Conservation (phyloP, 2,113 vertebrate species). For the Illadopsis cleaveri region DNA sequence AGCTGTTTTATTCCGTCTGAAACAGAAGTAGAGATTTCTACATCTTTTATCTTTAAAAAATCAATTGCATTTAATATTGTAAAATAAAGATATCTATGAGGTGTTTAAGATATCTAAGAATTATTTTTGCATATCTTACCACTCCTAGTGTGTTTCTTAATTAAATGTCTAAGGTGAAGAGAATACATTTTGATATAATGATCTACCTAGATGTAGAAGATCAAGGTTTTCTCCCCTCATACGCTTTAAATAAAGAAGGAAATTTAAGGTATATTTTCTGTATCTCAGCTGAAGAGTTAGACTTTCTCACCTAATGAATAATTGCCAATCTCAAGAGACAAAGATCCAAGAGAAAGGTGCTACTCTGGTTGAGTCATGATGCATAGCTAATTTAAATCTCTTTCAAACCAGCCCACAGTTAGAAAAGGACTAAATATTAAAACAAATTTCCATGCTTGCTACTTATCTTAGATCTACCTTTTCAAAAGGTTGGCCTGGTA, state of each 20-base stretch:
- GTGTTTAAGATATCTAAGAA: neutral
- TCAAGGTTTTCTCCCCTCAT: neutral
- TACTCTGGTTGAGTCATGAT: neutral
- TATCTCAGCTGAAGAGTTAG: neutral
- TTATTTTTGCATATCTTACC: neutral
- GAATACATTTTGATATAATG: neutral
- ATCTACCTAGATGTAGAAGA: neutral
- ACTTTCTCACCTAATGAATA: neutral
- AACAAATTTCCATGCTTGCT: neutral
- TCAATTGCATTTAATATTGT: neutral
- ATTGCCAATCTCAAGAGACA: neutral
- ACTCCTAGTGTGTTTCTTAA: neutral
- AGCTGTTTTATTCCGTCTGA: neutral
- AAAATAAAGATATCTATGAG: neutral
- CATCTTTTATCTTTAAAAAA: neutral
- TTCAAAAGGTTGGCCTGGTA: neutral
- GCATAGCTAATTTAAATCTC: neutral
- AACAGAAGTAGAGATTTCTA: neutral
- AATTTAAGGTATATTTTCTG: neutral
- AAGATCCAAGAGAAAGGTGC: neutral
- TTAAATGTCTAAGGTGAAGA: neutral
- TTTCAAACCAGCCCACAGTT: neutral
- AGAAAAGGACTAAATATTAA: conserved; percentile 17
- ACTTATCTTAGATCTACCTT: neutral
- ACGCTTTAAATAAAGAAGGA: neutral